Conservation (phyloP, 1,140 invertebrate species). For the Ptiloglossa arizonensis region DNA sequence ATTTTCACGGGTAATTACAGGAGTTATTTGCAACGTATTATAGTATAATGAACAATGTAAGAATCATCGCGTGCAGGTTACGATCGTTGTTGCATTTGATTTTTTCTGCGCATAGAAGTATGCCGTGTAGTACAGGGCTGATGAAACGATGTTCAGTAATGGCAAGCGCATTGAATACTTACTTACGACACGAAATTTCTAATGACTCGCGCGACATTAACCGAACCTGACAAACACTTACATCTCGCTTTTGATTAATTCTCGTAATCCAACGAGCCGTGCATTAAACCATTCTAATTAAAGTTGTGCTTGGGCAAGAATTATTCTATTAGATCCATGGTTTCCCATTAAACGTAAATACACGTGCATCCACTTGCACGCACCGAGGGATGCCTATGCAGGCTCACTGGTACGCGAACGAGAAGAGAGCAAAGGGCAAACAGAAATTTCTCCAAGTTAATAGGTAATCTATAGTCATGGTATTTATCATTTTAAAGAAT, state of each 20-base stretch:
- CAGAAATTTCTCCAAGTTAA: not conserved
- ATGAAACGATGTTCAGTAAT: not conserved
- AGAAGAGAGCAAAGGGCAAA: conserved; percentile 29
- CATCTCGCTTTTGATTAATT: not conserved
- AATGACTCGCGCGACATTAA: not conserved
- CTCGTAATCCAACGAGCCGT: not conserved
- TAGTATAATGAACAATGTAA: not conserved
- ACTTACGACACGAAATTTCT: conserved; percentile 8
- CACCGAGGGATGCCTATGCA: not conserved
- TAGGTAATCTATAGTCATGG: not conserved
- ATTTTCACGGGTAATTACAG: no score
- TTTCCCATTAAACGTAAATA: conserved; percentile 3
- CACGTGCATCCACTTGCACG: not conserved
- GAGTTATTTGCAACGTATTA: no score
- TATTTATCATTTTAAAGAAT: not conserved
- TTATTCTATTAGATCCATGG: not conserved
- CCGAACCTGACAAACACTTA: not conserved
- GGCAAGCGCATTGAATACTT: not conserved
- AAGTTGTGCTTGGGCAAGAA: not conserved
- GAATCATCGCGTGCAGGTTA: not conserved
- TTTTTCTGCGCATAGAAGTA: not conserved
- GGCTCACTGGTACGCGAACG: not conserved
- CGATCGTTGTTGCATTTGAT: not conserved
- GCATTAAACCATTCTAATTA: conserved; percentile 3
- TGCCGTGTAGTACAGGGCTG: no score